phyloP scores from a whole-genome alignment of 2,888 invertebrate genomes.

The Zaprionus lineosus region DNA sequence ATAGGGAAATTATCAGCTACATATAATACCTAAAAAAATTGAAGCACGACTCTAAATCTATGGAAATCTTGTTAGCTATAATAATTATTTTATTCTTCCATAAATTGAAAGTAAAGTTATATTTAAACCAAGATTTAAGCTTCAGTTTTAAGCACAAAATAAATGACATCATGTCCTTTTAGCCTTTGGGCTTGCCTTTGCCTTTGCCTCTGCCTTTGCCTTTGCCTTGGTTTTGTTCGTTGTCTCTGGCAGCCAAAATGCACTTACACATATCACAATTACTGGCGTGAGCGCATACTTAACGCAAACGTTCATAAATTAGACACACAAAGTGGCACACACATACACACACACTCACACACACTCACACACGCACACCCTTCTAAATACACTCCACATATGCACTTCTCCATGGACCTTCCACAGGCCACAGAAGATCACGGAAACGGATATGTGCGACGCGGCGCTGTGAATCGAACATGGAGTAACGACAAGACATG shows the following conservation, averaged over 20 bases:
- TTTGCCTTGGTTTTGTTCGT: conserved; percentile 5
- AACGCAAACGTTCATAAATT: conserved; percentile 68
- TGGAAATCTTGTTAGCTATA: too few relatives aligned
- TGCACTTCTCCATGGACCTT: background rate
- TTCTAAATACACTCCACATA: conserved; percentile 2
- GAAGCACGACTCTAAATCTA: too few relatives aligned
- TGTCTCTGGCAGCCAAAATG: conserved; percentile 50
- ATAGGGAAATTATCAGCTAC: too few relatives aligned
- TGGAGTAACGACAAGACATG: conserved; percentile 55
- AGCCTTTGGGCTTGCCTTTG: conserved; percentile 28
- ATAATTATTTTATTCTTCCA: too few relatives aligned
- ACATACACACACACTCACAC: conserved; percentile 12
- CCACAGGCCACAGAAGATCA: conserved; percentile 64
- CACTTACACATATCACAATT: conserved; percentile 64
- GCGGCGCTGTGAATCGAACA: conserved; percentile 79
- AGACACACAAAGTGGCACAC: conserved; percentile 55
- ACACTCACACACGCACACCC: too few relatives aligned
- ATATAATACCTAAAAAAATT: too few relatives aligned
- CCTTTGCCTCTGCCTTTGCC: too few relatives aligned
- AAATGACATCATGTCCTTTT: conserved; percentile 61
- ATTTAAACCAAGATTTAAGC: background rate
- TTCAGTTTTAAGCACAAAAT: background rate
- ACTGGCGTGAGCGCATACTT: conserved; percentile 61
- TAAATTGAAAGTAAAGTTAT: conserved; percentile 10
- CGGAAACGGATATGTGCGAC: conserved; percentile 71